A percentile compares a stretch with the other conserved stretches of the same genome.
These are phyloP conservation scores for Sialis lutaria DNA, from an alignment of 2,888 invertebrate species.

Conservation along the genomic window DNA sequence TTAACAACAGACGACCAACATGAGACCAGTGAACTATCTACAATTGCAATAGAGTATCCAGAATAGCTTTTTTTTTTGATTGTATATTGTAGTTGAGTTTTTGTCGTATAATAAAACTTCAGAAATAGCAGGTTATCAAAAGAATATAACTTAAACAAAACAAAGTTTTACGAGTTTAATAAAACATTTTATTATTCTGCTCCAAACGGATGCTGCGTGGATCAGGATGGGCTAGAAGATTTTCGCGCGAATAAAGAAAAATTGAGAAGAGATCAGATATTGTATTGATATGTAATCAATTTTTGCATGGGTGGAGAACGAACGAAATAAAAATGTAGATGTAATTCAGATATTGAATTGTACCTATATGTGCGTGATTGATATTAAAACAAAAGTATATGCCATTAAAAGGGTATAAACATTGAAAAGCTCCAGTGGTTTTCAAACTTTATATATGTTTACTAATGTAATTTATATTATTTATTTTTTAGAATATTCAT, in stretches of 20 bases:
- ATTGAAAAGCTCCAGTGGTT: too few species aligned
- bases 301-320: too few species aligned
- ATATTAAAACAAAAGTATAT: too few species aligned
- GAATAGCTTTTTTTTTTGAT: neutral
- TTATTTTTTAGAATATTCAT: too few species aligned
- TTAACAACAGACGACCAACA: too few species aligned
- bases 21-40: neutral
- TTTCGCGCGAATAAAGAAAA: neutral
- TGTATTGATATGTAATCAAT: too few species aligned
- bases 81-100: neutral
- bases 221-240: neutral
- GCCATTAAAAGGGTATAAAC: too few species aligned
- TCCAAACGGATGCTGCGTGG: neutral
- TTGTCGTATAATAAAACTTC: neutral
- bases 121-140: neutral
- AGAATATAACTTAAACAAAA: conserved; percentile 2
- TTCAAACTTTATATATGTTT: too few species aligned
- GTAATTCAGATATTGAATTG: too few species aligned
- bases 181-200: conserved; percentile 1
- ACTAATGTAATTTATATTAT: too few species aligned
- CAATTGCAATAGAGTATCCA: neutral
- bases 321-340: too few species aligned
- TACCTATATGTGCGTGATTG: too few species aligned
- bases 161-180: conserved; percentile 3
- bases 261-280: neutral